Evolutionary conservation across 2,888 invertebrate genomes (phyloP), one percentile per base, ranked within the genome.

Genomic region (Tetheella fluctuosa): DNA sequence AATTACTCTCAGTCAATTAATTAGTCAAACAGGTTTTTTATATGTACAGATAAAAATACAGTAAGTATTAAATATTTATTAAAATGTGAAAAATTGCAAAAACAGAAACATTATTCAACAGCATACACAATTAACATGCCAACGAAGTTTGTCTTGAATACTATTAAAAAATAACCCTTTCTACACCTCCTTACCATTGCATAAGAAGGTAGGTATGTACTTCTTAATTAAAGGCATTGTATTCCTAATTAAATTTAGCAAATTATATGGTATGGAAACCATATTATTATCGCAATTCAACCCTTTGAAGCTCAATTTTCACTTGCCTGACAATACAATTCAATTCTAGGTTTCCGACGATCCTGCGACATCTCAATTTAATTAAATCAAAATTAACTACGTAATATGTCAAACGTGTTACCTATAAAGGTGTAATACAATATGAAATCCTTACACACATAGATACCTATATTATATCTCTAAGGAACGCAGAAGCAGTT

Each of bases 371-470:
- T 42, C 42, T 48, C 20, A 48, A 57, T 61, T 54, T 39, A 37
- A 52, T 57, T 59, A 57, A 55, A 30, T 48, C 20, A 48, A 48
- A 48, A 48, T 48, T 48, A 48, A 48, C 48, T 20, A 20, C n/a
- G 23, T 54, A 28, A 28, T 28, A 48, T 48, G 48, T n/a, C 48
- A 48, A 20, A 48, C 20, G 10, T 48, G 20, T 48, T 48, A 48
- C 48, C 17, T 48, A 5, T 48, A 10, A 34, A 34, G 13, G 12
- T 48, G 10, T 20, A 0, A 48, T 10, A 8, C 17, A 42, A n/a
- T 48, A 48, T n/a, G 48, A 74, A 76, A 75, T 73, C 74, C 74
- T 72, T 75, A 73, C 69, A 70, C 10, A n/a, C 2, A 48, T 6
- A 48, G 2, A 20, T 34, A 15, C 54, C 54, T 34, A 54, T 55